Conservation (phyloP, 2,888 invertebrate species). For the Hypena proboscidalis region DNA sequence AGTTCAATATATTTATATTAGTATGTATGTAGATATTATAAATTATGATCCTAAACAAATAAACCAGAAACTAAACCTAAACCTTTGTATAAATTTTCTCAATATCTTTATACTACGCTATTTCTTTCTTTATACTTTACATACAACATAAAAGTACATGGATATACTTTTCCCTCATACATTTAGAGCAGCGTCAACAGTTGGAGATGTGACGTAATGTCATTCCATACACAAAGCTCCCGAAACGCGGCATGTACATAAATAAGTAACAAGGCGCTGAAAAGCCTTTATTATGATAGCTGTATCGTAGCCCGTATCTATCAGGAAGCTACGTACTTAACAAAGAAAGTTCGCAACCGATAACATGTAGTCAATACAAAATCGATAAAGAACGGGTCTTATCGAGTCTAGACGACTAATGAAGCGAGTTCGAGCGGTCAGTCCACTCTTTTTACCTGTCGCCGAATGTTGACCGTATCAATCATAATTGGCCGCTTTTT, state of each 20-base stretch:
- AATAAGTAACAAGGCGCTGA: constrained; percentile 18
- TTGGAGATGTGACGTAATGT: constrained; percentile 32
- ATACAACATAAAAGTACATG: too few species aligned
- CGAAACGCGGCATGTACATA: constrained; percentile 8
- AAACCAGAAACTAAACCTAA: too few species aligned
- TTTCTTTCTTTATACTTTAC: too few species aligned
- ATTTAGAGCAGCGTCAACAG: too few species aligned
- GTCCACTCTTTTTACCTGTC: constrained; percentile 60
- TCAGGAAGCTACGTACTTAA: constrained; percentile 40
- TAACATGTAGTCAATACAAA: constrained; percentile 29
- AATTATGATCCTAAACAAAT: too few species aligned
- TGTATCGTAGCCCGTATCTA: constrained; percentile 34
- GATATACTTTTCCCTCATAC: too few species aligned
- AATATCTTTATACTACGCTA: too few species aligned
- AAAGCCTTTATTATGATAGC: constrained; percentile 33
- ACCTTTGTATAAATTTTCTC: too few species aligned
- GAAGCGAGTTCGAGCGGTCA: constrained; percentile 48
- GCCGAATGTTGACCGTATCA: constrained; percentile 68
- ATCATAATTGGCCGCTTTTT: constrained; percentile 77
- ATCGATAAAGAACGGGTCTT: constrained; percentile 30
- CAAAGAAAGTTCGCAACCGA: constrained; percentile 22
- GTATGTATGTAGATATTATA: too few species aligned
- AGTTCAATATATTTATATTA: too few species aligned
- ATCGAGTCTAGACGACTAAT: constrained; percentile 51
- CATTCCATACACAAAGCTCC: constrained; percentile 18